Percentiles rank a stretch among this genome's conserved stretches.
Evolutionary conservation across 1,140 invertebrate species (phyloP).

Genomic region (Drosophila auraria): DNA sequence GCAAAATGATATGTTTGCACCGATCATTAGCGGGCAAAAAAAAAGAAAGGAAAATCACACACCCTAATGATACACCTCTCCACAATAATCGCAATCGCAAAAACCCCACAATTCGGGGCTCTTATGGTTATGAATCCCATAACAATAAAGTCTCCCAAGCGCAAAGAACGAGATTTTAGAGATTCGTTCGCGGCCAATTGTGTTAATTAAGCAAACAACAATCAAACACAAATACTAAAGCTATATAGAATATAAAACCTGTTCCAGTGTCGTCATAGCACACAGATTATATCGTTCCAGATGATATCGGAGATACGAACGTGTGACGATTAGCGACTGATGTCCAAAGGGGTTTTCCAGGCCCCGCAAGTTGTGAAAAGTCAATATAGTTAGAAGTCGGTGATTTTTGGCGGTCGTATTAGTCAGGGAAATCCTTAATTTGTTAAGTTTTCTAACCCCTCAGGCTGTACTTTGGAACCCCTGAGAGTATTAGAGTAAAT

Average conservation of each 20-base stretch:
- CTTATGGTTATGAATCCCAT: conserved; percentile 18
- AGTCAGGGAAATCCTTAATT: conserved; percentile 8
- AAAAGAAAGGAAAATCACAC: conserved; percentile 27
- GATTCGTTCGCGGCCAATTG: conserved; percentile 25
- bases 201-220: conserved; percentile 51
- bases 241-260: conserved; percentile 41
- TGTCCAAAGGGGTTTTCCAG: conserved; percentile 37
- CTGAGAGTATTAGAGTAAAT: background rate
- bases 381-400: conserved; percentile 17
- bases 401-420: conserved; percentile 16
- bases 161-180: conserved; percentile 15
- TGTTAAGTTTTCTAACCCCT: no score
- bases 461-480: background rate
- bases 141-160: conserved; percentile 36
- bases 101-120: conserved; percentile 27
- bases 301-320: background rate
- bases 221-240: conserved; percentile 14
- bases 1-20: conserved; percentile 28
- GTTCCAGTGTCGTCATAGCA: conserved; percentile 63
- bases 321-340: conserved; percentile 36
- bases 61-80: conserved; percentile 16
- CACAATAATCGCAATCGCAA: conserved; percentile 26
- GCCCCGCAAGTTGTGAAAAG: conserved; percentile 22
- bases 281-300: background rate
- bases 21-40: conserved; percentile 18